Percentiles rank a stretch among this genome's conserved stretches.
Evolutionary conservation across 1,140 invertebrate species (phyloP).

Genomic region (Zaprionus lachaisei): DNA sequence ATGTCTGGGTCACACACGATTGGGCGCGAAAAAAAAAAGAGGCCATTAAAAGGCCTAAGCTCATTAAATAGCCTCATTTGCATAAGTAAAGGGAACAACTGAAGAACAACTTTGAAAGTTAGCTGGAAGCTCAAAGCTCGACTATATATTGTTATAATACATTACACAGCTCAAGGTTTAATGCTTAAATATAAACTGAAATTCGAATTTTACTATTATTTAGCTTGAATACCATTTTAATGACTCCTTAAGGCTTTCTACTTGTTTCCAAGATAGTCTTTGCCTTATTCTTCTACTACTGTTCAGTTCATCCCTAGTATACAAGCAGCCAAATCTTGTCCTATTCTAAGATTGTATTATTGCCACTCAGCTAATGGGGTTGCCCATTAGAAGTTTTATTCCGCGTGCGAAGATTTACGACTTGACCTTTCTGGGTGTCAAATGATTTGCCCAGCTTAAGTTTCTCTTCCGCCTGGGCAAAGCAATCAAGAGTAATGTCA

Average conservation of each 20-base stretch:
- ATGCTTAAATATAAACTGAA: not conserved
- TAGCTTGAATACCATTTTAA: not conserved
- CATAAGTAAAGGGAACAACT: not conserved
- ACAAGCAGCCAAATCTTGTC: too few species aligned
- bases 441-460: not conserved
- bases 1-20: not conserved
- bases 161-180: not conserved
- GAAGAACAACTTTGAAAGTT: conserved; percentile 8
- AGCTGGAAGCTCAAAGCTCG: not conserved
- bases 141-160: not conserved
- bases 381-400: not conserved
- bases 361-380: not conserved
- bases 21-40: not conserved
- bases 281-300: not conserved
- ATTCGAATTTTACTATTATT: not conserved
- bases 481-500: conserved; percentile 27
- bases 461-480: conserved; percentile 33
- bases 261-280: not conserved
- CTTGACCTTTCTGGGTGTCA: conserved; percentile 3
- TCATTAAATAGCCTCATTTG: not conserved
- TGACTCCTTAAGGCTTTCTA: not conserved
- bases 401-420: conserved; percentile 6
- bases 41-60: not conserved
- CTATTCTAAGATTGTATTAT: too few species aligned
- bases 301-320: too few species aligned